Conservation (phyloP, 2,797 vertebrate genomes). For the Serranus cabrilla region DNA sequence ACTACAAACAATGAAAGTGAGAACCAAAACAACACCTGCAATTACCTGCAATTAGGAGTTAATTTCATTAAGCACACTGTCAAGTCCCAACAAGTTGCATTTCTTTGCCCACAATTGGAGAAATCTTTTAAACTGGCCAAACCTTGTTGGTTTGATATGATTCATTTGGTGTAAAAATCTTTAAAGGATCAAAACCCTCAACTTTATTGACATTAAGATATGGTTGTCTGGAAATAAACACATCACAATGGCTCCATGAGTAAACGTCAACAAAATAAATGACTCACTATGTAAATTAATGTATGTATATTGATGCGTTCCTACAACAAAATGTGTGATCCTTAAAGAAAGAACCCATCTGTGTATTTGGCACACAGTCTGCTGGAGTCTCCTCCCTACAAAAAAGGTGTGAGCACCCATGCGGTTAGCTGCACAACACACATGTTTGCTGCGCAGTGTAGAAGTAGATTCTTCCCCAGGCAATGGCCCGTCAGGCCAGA, state of each 20-base stretch:
- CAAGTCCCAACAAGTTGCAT: neutral
- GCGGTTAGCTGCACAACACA: conserved; percentile 68
- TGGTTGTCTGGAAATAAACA: neutral
- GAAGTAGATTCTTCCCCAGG: conserved; percentile 68
- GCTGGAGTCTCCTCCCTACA: conserved; percentile 43
- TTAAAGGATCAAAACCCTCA: neutral
- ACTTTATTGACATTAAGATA: neutral
- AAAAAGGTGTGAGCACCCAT: conserved; percentile 72
- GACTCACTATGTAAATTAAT: conserved; percentile 20
- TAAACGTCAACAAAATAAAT: conserved; percentile 13
- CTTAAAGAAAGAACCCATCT: conserved; percentile 51
- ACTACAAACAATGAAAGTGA: too few relatives aligned
- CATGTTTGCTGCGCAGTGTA: conserved; percentile 64
- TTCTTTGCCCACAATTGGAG: neutral
- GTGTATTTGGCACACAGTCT: conserved; percentile 59
- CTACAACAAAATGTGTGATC: conserved; percentile 28
- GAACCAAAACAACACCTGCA: too few relatives aligned
- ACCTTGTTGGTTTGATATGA: neutral
- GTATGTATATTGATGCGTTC: conserved; percentile 11
- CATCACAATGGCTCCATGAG: neutral
- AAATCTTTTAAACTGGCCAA: neutral
- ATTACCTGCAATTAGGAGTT: too few relatives aligned
- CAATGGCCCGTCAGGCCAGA: conserved; percentile 80
- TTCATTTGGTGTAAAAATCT: neutral
- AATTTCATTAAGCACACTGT: neutral